Base-by-base conservation (phyloP, 92 coral and sea anemone species). In the Epizoanthus stellaris region DNA sequence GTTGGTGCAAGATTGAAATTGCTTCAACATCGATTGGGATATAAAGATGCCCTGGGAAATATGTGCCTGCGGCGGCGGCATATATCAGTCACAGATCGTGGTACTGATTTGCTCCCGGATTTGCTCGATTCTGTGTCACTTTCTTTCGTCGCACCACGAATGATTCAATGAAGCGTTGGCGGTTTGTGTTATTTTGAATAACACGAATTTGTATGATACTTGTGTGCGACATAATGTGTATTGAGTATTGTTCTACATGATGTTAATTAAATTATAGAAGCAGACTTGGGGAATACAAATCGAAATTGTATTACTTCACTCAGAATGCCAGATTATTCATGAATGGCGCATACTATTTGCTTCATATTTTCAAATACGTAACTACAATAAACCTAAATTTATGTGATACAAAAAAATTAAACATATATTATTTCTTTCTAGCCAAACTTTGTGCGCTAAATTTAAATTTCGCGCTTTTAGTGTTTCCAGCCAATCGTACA, bases 381-480 rank as follows among this genome's bases (percentile, higher is more conserved):
- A 74, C 45, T 74, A 49, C 30, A 42, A 74, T 74, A 25, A 74
- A 19, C 80, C 53, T 54, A 53, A 74, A 49, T 74, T 74, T 3
- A 61, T 74, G 53, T 74, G 65, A 52, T 20, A 17, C 12, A 39
- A 73, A 23, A 23, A 23, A 23, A 23, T 23, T 0, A 54, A 53
- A 42, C 56, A 52, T 23, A 54, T 45, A 74, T 74, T 21, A 52
- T 49, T 74, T 61, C 43, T 54, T 54, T 54, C 47, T 53, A 74
- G 80, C 20, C 21, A 74, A 21, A 74, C 20, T 74, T 74, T 74
- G n/a, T 34, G 4, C n/a, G 53, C 80, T 74, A 74, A 74, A 74
- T 74, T 74, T 65, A 74, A 74, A 74, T 74, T 74, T 74, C 21
- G 64, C 65, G 80, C 77, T 47, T 72, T 72, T 40, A 45, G 77